Conservation (phyloP, 2,888 invertebrate genomes). For the Drosophila formosana region DNA sequence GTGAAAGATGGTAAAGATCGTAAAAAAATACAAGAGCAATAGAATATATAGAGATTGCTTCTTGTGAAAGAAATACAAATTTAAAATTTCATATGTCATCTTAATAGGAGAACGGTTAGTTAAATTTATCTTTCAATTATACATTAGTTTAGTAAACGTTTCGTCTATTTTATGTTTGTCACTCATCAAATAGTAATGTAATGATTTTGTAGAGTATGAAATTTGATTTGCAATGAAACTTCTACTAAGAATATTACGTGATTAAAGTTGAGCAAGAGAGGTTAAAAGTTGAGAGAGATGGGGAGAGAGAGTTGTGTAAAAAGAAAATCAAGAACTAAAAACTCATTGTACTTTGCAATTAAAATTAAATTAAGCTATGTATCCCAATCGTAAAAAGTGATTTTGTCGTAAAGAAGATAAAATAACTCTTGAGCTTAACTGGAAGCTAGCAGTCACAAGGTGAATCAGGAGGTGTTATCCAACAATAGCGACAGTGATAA, state of each 20-base stretch:
- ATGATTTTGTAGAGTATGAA: slow-evolving; percentile 39
- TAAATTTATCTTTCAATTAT: slow-evolving; percentile 33
- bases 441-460: slow-evolving; percentile 57
- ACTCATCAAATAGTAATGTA: slow-evolving; percentile 48
- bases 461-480: slow-evolving; percentile 26
- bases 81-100: slow-evolving; percentile 83
- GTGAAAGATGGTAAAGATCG: slow-evolving; percentile 84
- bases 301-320: slow-evolving; percentile 26
- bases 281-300: slow-evolving; percentile 30
- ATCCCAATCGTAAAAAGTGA: slow-evolving; percentile 56
- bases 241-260: slow-evolving; percentile 36
- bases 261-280: slow-evolving; percentile 9
- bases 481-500: slow-evolving; percentile 39
- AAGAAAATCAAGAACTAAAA: slow-evolving; percentile 37
- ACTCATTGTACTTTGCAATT: slow-evolving; percentile 26
- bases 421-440: slow-evolving; percentile 14
- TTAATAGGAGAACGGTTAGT: slow-evolving; percentile 71
- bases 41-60: slow-evolving; percentile 11
- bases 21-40: slow-evolving; percentile 66
- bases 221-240: slow-evolving; percentile 42
- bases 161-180: slow-evolving; percentile 24
- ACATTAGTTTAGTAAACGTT: slow-evolving; percentile 9
- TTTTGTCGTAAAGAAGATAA: slow-evolving; percentile 8
- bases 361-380: slow-evolving; percentile 32
- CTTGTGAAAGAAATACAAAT: slow-evolving; percentile 42